Evolutionary conservation across 2,888 invertebrate species (phyloP), one percentile per base, ranked within the genome.

Genomic region (Enoplolaimus lenunculus): DNA sequence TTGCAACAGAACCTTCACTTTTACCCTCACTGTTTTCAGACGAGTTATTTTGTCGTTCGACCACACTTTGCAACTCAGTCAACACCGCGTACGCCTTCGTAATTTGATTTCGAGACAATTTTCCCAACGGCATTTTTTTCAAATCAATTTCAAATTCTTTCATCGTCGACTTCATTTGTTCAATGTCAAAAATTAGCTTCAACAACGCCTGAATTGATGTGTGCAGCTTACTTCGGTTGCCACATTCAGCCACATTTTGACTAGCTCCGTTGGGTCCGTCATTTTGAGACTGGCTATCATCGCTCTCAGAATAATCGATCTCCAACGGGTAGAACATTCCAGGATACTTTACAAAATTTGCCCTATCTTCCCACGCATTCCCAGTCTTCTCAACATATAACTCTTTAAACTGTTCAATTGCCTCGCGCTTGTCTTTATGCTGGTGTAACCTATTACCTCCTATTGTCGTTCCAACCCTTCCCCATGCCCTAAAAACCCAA

Each of bases 61-160:
- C 70, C 70, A 82, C 82, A 74, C 77, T 73, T 68, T 81, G 80
- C 29, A 84, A 75, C 74, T 85, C 84, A 59, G 79, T 81, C 30
- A 98, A 83, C 0, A 94, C 89, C 68, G 83, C 82, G 80, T 89
- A 95, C 0, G 95, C 97, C 45, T 87, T 84, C 78, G 90, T 87
- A 71, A 98, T 88, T 84, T 94, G 93, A 70, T 88, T 88, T 80
- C 90, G 88, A 1, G 93, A 93, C 16, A 98, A 82, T 83, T 97
- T 97, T 30, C 97, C 98, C 7, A 98, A 83, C 0, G 98, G 98
- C 97, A 98, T 95, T 83, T 97, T 95, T 74, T 93, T 92, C 76
- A 90, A 87, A 81, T 98, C 97, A 75, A 98, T 82, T 83, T 84
- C 74, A 31, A 93, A 95, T 80, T 95, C 93, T 79, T 90, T 81